A percentile compares a stretch with the other conserved stretches of the same genome.
These are phyloP conservation scores for Drosophila suboccidentalis DNA, from an alignment of 2,888 invertebrate species.

Conservation along the genomic window DNA sequence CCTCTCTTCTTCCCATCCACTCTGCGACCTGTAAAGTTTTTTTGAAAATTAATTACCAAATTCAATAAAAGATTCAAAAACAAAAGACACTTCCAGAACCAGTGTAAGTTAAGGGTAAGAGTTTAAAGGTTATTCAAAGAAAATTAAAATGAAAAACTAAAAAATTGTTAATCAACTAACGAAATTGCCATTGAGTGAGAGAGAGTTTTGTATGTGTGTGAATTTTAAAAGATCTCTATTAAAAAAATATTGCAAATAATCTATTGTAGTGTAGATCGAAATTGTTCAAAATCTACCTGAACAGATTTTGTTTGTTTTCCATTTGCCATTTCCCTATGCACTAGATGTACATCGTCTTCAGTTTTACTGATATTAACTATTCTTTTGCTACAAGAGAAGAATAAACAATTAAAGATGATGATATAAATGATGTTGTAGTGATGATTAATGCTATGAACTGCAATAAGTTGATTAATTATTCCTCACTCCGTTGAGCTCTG, in stretches of 20 bases:
- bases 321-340: conserved; percentile 90
- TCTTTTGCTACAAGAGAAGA: conserved; percentile 89
- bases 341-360: conserved; percentile 91
- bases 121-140: conserved; percentile 37
- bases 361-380: conserved; percentile 91
- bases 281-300: conserved; percentile 87
- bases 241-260: conserved; percentile 26
- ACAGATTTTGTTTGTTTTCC: conserved; percentile 91
- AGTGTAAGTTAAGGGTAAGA: conserved; percentile 22
- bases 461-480: conserved; percentile 9
- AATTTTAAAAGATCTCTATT: conserved; percentile 11
- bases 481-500: conserved; percentile 41
- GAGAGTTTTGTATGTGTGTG: conserved; percentile 39
- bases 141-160: conserved; percentile 75
- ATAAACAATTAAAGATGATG: conserved; percentile 76
- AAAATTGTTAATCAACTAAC: conserved; percentile 42
- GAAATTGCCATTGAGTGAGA: conserved; percentile 42
- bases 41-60: background rate
- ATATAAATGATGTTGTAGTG: conserved; percentile 43
- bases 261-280: conserved; percentile 55
- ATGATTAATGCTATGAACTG: conserved; percentile 28
- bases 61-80: background rate
- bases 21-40: conserved; percentile 87
- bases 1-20: conserved; percentile 92
- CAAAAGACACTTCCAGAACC: conserved; percentile 28